Evolutionary conservation across 2,113 vertebrate genomes (phyloP), one percentile per base, ranked within the genome.

Genomic region (Ancistrus triradiatus): DNA sequence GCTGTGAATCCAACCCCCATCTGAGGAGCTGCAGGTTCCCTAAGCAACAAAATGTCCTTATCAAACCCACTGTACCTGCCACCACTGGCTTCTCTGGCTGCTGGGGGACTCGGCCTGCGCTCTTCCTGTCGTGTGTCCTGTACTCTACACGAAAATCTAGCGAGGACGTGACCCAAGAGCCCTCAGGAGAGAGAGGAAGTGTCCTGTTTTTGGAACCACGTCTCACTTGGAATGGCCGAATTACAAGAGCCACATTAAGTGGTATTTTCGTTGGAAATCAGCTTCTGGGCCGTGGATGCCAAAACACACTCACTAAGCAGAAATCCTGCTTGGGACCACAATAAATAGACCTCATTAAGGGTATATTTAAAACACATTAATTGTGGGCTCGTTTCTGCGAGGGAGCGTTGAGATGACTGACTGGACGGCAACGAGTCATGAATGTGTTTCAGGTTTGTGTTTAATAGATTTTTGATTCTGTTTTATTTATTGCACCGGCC

Each of bases 171-270:
- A 49, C 37, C 40, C 7, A 24, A 33, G 22, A 57, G 24, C 27
- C 62, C 59, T 44, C 70, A 15, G 42, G 59, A 59, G 59, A 58
- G 59, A 59, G 59, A 73, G 70, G 59, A 68, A 68, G 58, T 46
- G 65, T 73, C 65, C 59, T 68, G 70, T 57, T 73, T 73, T 53
- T 57, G 38, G 65, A 63, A 56, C 35, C 63, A 59, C 50, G 65
- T 68, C 55, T 73, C 49, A 31, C 47, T 68, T 69, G 69, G 61
- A 83, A 80, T 74, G 78, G 69, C 70, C 70, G 73, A 63, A 63
- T 69, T 81, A 52, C 66, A 64, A 42, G 48, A 56, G 66, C 71
- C 71, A 73, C 71, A 73, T 69, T 52, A 69, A 73, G 40, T 18
- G 33, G 60, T 73, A 49, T 73, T 73, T 73, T 73, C 17, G 21